These are phyloP conservation scores for Octonoba sinensis DNA, from an alignment of 2,888 invertebrate species.

Conservation along the genomic window DNA sequence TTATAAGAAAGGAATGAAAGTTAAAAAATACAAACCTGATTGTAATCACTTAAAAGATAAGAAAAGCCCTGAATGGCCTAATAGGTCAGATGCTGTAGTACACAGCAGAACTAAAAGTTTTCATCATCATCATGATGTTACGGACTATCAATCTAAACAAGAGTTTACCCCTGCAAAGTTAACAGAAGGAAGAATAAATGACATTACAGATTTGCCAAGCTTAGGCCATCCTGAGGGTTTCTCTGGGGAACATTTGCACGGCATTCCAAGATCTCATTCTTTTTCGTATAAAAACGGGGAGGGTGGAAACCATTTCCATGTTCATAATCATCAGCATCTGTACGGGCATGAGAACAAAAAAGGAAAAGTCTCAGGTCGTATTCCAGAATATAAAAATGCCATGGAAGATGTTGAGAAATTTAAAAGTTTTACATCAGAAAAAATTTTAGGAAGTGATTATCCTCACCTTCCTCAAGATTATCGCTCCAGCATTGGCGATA, in stretches of 20 bases:
- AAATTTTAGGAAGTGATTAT: neutral
- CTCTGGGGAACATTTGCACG: constrained; percentile 38
- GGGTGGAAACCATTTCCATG: constrained; percentile 41
- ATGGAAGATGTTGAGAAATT: constrained; percentile 36
- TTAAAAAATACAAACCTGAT: constrained; percentile 19
- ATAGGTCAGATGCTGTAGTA: constrained; percentile 11
- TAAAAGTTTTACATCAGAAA: neutral
- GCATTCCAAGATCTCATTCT: constrained; percentile 25
- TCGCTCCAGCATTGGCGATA: constrained; percentile 1
- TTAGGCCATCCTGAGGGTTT: constrained; percentile 6
- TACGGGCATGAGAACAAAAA: constrained; percentile 27
- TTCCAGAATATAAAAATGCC: constrained; percentile 12
- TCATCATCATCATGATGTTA: too few relatives aligned
- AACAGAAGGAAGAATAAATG: neutral
- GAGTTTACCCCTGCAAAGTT: neutral
- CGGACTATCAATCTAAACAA: neutral
- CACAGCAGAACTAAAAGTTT: constrained; percentile 26
- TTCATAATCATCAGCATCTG: constrained; percentile 48
- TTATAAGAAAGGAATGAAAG: neutral
- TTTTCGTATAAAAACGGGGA: constrained; percentile 12
- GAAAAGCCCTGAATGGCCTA: neutral
- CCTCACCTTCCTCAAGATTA: neutral
- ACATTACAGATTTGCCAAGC: neutral
- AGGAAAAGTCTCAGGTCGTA: neutral
- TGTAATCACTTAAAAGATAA: constrained; percentile 18